Base-by-base conservation (phyloP, 2,113 vertebrate genomes). In the Hemibagrus wyckioides region DNA sequence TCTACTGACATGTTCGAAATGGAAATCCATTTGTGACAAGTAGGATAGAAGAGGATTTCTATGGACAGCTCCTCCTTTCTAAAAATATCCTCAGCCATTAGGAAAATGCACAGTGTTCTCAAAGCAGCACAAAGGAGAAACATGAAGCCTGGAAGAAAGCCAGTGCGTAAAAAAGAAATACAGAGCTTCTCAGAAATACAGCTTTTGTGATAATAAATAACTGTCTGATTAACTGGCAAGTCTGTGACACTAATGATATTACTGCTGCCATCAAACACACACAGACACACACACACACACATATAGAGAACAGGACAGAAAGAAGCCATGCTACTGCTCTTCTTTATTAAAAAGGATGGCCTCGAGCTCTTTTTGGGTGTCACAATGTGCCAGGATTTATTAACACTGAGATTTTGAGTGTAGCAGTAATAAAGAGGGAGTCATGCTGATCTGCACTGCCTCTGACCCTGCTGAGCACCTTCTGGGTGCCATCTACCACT, bases 141-240 rank as follows among this genome's bases (percentile, higher is more conserved):
- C 86, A 65, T 52, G 36, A 67, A 59, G 28, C 39, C 25, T 48
- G 77, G 82, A 76, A 61, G 33, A 87, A 84, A 56, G 63, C 33
- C 41, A 41, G 73, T 11, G 36, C 0, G 33, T 23, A 79, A 63
- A 89, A 89, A 75, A 81, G 57, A 65, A 52, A 69, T 91, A 77
- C 2, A 89, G 86, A 88, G 88, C 90, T 87, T 91, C 92, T 89
- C 93, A 92, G 92, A 91, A 92, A 92, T 90, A 90, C 90, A 91
- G 93, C 10, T n/a, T 52, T 80, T 83, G 93, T 95, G 93, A 95
- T 95, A 95, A 94, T 95, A 95, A 89, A 94, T 93, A 93, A 91
- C 90, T 88, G 90, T 91, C 93, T 93, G 93, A 95, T 94, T 93
- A 94, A 92, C 90, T 90, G 91, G 89, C 83, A 88, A 93, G 91